phyloP scores from a whole-genome alignment of 2,888 invertebrate species.

The Plagiodera versicolora region DNA sequence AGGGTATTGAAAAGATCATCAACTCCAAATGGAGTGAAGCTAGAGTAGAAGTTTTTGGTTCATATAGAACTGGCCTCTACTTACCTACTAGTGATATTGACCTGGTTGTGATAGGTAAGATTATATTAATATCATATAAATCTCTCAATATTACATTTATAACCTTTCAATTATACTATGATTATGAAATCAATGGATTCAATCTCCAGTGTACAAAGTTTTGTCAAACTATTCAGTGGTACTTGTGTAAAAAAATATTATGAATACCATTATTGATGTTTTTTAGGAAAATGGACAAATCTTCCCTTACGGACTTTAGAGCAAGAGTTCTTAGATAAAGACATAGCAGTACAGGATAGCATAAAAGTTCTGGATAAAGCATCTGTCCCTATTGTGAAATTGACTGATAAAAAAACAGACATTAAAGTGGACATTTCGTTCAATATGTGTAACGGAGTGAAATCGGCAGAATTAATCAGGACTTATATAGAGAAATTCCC shows the following conservation, averaged over 20 bases:
- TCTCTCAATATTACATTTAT: too few species aligned
- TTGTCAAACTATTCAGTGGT: background rate
- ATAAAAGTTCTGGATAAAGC: conserved; percentile 98
- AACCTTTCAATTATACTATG: too few species aligned
- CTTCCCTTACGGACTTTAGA: conserved; percentile 90
- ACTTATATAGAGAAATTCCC: conserved; percentile 87
- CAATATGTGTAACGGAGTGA: conserved; percentile 97
- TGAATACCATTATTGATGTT: conserved; percentile 7
- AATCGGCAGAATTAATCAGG: conserved; percentile 94
- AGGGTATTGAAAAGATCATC: conserved; percentile 85
- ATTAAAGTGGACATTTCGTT: conserved; percentile 99
- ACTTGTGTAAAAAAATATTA: too few species aligned
- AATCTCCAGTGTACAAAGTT: too few species aligned
- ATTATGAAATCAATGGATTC: too few species aligned
- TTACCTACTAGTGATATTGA: conserved; percentile 90
- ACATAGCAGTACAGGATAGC: conserved; percentile 85
- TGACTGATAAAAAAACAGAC: conserved; percentile 76
- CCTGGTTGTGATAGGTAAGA: conserved; percentile 63
- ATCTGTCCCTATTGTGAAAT: conserved; percentile 97
- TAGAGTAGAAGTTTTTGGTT: conserved; percentile 96
- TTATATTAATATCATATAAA: background rate
- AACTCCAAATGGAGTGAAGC: conserved; percentile 90
- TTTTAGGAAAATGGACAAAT: conserved; percentile 82
- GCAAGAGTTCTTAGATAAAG: conserved; percentile 84
- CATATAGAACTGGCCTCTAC: conserved; percentile 95